phyloP scores from a whole-genome alignment of 1,140 invertebrate species.

The Eriocheir sinensis region DNA sequence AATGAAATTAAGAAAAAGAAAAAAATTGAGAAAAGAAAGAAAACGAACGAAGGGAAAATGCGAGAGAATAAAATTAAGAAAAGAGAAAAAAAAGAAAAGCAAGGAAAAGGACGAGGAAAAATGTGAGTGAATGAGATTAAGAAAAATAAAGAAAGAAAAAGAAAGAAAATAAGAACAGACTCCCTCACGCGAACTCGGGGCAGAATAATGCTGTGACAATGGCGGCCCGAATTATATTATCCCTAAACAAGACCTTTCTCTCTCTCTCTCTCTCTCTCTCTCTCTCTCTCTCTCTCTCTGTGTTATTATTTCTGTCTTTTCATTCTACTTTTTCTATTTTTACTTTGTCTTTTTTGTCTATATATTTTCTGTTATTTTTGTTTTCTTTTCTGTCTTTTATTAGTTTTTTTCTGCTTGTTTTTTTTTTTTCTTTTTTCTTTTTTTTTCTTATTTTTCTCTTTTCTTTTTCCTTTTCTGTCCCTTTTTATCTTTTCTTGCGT shows the following conservation, averaged over 20 bases:
- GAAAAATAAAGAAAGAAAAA: background rate
- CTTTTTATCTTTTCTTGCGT: background rate
- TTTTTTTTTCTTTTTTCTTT: too few relatives aligned
- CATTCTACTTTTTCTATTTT: background rate
- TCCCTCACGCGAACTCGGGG: too few relatives aligned
- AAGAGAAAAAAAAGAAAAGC: background rate
- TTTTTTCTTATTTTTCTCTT: too few relatives aligned
- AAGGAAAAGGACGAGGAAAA: too few relatives aligned
- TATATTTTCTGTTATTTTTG: background rate
- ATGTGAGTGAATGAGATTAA: too few relatives aligned
- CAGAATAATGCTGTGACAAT: too few relatives aligned
- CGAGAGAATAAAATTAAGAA: background rate
- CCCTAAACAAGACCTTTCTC: background rate
- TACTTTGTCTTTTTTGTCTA: background rate
- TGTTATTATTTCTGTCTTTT: too few relatives aligned
- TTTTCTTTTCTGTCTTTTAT: background rate
- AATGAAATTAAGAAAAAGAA: background rate
- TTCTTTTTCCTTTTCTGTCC: too few relatives aligned
- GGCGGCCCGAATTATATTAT: background rate
- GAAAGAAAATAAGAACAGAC: background rate
- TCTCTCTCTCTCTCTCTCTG: slow-evolving; percentile 23
- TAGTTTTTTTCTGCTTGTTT: background rate
- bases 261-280: slow-evolving; percentile 13
- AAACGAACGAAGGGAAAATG: background rate
- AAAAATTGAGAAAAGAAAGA: too few relatives aligned